Evolutionary conservation across 2,888 invertebrate genomes (phyloP).

Genomic region (Hemithea aestivaria): DNA sequence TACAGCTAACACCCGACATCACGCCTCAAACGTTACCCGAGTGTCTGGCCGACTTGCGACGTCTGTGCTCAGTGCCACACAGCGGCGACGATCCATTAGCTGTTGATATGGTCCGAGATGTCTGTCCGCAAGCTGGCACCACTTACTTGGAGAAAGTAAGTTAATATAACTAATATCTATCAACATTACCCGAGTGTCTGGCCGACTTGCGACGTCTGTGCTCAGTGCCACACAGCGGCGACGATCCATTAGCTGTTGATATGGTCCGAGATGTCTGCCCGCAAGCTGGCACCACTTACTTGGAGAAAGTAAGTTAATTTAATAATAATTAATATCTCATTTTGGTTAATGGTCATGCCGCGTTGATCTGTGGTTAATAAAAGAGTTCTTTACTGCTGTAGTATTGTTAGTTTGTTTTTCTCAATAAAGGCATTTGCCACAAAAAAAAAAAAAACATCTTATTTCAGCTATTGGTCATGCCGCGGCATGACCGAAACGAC

Average conservation of each 20-base stretch:
- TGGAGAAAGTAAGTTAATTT: constrained; percentile 74
- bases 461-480: too few species aligned
- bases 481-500: too few species aligned
- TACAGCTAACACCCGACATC: constrained; percentile 65
- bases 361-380: too few species aligned
- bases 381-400: too few species aligned
- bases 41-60: constrained; percentile 53
- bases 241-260: constrained; percentile 51
- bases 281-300: constrained; percentile 68
- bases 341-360: too few species aligned
- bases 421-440: too few species aligned
- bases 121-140: constrained; percentile 71
- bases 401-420: too few species aligned
- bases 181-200: constrained; percentile 51
- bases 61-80: constrained; percentile 8
- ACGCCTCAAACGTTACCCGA: constrained; percentile 42
- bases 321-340: background rate
- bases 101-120: constrained; percentile 60
- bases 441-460: too few species aligned
- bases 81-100: constrained; percentile 38
- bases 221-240: constrained; percentile 20
- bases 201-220: constrained; percentile 38
- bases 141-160: constrained; percentile 78
- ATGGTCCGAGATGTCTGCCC: constrained; percentile 70
- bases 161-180: background rate